Conservation (phyloP, 2,888 invertebrate genomes). For the Drosophila melanosoma region DNA sequence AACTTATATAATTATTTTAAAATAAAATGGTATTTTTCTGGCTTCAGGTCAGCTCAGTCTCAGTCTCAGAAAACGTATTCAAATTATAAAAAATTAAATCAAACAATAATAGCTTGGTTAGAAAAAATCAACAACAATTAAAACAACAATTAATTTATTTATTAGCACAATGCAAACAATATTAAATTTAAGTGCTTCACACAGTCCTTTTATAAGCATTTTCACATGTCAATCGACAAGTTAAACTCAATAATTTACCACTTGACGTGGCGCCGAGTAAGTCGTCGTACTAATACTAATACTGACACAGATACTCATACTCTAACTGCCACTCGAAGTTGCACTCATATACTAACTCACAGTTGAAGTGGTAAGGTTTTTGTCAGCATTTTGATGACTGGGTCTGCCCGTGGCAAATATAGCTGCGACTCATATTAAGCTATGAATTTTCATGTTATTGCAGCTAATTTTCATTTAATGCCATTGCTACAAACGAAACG, state of each 20-base stretch:
- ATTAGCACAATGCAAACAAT: conserved; percentile 35
- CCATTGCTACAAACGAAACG: conserved; percentile 23
- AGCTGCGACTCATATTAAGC: conserved; percentile 65
- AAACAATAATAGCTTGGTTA: neutral
- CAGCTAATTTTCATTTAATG: conserved; percentile 76
- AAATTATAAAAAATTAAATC: neutral
- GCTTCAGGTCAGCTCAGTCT: no score
- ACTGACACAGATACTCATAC: neutral
- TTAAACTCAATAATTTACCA: conserved; percentile 58
- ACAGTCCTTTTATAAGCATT: conserved; percentile 73
- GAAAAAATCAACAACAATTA: conserved; percentile 34
- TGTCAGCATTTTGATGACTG: conserved; percentile 24
- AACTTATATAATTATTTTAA: no score
- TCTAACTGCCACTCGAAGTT: neutral
- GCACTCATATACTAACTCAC: neutral
- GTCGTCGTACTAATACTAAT: conserved; percentile 17
- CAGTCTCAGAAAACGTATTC: neutral
- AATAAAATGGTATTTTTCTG: conserved; percentile 3
- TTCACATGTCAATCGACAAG: conserved; percentile 75
- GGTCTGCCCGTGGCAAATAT: conserved; percentile 43
- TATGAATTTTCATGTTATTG: conserved; percentile 79
- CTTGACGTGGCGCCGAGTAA: conserved; percentile 25
- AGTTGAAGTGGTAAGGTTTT: conserved; percentile 47
- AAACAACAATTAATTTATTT: conserved; percentile 55
- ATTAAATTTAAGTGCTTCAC: conserved; percentile 60